Base-by-base conservation (phyloP, 2,888 invertebrate species). In the Zygaena filipendulae region DNA sequence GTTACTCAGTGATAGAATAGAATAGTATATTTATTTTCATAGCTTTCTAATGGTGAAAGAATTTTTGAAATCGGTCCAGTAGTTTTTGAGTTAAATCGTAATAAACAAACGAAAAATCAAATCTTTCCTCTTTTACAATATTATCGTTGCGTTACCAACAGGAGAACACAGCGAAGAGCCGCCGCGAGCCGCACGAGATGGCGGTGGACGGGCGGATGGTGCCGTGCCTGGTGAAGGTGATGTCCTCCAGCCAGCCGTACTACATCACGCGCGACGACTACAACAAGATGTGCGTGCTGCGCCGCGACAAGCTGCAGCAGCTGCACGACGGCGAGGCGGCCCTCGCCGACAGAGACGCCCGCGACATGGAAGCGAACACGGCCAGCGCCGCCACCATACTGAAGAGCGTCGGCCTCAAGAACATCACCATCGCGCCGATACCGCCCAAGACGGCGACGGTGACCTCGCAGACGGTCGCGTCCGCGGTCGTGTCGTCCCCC, bases 181-280 rank as follows among this genome's bases (percentile, higher is more conserved):
- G 66, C 2, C 61, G 69, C 2, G 81, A 81, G 39, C 72, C 79
- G 2, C 68, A 82, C 0, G 84, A 84, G 43, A 67, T 82, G 40
- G 87, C 81, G 0, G 84, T 79, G 2, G 85, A 83, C 49, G 85
- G 82, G 0, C 80, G 82, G 26, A 72, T 74, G 21, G 59, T 86
- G 39, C 85, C 85, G 3, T 85, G 85, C 31, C 67, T 88, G 11
- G 86, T 89, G n/a, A 87, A 89, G 48, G 88, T 88, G 1, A 85
- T 88, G 52, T 87, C 89, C 0, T 86, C 88, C 1, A 90, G 90
- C n/a, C 87, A 87, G 49, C 86, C 90, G 0, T 90, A 87, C 60
- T 88, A 90, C 55, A 86, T 91, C 45, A 89, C 89, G 3, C 82
- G 91, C 18, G 86, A 87, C 26, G 91, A 91, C 49, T 90, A 89